phyloP scores from a whole-genome alignment of 2,888 invertebrate species.

The Ethmia dodecea region DNA sequence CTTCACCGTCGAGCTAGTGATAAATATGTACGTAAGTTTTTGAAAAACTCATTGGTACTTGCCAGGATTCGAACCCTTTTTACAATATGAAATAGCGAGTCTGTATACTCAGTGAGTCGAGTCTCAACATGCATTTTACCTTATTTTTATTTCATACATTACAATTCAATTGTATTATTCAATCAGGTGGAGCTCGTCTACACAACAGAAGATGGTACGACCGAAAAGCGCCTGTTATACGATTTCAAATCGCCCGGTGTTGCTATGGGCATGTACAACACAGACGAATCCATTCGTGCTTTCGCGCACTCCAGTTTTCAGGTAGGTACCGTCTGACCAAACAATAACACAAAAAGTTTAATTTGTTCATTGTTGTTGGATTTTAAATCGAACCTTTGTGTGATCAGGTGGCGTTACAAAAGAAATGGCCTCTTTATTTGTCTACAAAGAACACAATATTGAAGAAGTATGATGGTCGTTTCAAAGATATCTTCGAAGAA shows the following conservation, averaged over 20 bases:
- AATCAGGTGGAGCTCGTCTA: conserved; percentile 86
- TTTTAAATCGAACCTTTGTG: no score
- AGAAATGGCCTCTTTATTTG: conserved; percentile 93
- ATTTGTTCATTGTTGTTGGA: conserved; percentile 93
- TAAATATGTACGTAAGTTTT: no score
- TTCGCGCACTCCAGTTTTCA: conserved; percentile 95
- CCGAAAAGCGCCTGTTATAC: conserved; percentile 79
- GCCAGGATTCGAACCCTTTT: no score
- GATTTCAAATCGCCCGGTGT: conserved; percentile 86
- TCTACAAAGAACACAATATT: conserved; percentile 95
- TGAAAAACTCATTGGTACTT: no score
- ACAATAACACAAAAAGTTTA: conserved; percentile 89
- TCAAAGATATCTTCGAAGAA: conserved; percentile 95
- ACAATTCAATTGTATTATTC: no score
- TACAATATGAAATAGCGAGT: no score
- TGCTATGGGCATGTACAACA: conserved; percentile 94
- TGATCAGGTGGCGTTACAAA: conserved; percentile 83
- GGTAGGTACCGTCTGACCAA: conserved; percentile 50
- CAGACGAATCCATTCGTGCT: conserved; percentile 88
- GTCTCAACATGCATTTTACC: no score
- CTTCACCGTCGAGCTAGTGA: no score
- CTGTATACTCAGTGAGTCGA: no score
- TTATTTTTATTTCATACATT: no score
- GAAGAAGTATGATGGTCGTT: conserved; percentile 92
- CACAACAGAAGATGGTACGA: conserved; percentile 79